Conservation (phyloP, 2,113 vertebrate genomes). For the Crocuta crocuta region DNA sequence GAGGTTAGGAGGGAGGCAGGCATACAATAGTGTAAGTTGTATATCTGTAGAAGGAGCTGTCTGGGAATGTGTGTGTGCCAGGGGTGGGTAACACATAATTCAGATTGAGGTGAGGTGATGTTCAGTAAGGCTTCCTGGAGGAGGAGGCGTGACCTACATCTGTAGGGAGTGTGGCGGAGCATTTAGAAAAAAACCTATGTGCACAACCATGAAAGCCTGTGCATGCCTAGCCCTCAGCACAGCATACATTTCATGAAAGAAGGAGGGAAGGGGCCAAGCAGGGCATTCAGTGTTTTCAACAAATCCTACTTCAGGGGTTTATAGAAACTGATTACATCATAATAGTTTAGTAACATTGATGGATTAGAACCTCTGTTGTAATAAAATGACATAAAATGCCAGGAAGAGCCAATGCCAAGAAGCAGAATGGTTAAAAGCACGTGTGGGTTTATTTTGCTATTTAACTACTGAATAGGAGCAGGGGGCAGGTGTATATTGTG, state of each 20-base stretch:
- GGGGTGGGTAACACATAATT: neutral
- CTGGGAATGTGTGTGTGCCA: neutral
- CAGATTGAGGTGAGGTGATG: neutral
- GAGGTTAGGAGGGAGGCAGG: neutral
- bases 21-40: accelerated
- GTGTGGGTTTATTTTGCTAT: neutral
- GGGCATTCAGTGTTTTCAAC: neutral
- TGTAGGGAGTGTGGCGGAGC: neutral
- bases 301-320: neutral
- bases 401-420: conserved; percentile 23
- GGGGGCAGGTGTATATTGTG: neutral
- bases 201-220: neutral
- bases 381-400: neutral
- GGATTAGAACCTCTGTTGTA: neutral
- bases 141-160: neutral
- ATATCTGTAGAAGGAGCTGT: neutral
- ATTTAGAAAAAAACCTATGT: neutral
- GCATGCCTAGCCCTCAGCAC: neutral
- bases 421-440: neutral
- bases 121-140: neutral
- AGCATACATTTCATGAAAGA: neutral
- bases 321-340: neutral
- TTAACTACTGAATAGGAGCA: neutral
- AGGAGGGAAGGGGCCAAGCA: neutral
- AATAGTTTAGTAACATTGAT: conserved; percentile 19